Evolutionary conservation across 2,113 vertebrate genomes (phyloP), one percentile per base, ranked within the genome.

Genomic region (Danio rerio): DNA sequence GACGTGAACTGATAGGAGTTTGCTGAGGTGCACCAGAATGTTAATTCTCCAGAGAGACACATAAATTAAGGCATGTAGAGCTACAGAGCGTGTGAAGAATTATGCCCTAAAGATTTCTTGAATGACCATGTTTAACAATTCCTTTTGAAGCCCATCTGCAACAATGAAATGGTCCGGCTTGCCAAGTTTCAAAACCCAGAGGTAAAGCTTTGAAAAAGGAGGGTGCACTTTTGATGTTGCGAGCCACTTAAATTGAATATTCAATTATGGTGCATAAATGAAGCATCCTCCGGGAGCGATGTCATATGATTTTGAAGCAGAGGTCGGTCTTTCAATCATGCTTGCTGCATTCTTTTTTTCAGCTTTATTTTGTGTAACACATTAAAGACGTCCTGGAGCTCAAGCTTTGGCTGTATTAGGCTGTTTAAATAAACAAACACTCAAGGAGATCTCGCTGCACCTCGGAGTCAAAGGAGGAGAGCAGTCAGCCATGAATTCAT

Each of bases 241-340:
- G 7, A 9, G 50, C 77, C 86, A 82, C 83, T 74, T 89, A 71
- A 82, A 84, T 83, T 65, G 69, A 89, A 90, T 89, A 90, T 92
- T 89, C 84, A 7, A 21, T 79, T 6, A 0, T 50, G 76, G 71
- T 74, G 76, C 81, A 75, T 16, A 83, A 84, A 86, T 61, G 61
- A 88, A 45, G 49, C 45, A n/a, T 40, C 81, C 81, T 13, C 43
- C 2, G 58, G 62, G 83, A 81, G 65, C 77, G 52, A 78, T 4
- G 40, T 80, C 72, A 20, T 5, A 53, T 55, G 52, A 65, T 74
- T 80, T 84, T 81, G 68, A 83, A 72, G 50, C 21, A 21, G 31
- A 70, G 52, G 63, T 16, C 52, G 45, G 18, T 4, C 2, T 65
- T 75, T 80, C 16, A 83, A 72, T 42, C 55, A 31, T 50, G 12